Conservation (phyloP, 1,140 invertebrate genomes). For the Ceratina japonica region DNA sequence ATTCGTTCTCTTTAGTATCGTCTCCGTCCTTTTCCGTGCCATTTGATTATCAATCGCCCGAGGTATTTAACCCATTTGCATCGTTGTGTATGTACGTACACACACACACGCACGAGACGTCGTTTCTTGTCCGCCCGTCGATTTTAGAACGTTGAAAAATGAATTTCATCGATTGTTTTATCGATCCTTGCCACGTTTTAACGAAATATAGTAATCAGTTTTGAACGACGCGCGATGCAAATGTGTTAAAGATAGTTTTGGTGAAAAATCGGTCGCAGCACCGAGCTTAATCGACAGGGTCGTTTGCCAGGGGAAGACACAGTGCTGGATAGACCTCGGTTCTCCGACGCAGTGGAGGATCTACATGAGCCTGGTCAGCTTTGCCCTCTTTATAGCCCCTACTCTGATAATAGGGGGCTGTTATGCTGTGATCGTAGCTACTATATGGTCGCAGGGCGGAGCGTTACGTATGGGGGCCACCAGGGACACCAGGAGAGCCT, state of each 20-base stretch:
- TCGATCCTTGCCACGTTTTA: too few species aligned
- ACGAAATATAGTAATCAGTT: too few species aligned
- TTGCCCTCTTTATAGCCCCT: conserved; percentile 92
- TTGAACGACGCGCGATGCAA: neutral
- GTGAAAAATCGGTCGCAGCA: conserved; percentile 16
- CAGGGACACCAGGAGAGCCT: conserved; percentile 83
- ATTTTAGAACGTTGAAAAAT: too few species aligned
- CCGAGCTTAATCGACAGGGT: conserved; percentile 41
- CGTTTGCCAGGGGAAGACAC: conserved; percentile 83
- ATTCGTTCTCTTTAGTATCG: neutral
- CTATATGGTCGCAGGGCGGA: conserved; percentile 90
- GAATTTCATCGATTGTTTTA: too few species aligned
- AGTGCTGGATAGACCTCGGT: conserved; percentile 95
- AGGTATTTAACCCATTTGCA: neutral
- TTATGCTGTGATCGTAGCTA: conserved; percentile 94
- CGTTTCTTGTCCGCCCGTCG: too few species aligned
- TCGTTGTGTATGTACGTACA: too few species aligned
- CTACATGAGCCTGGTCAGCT: conserved; percentile 92
- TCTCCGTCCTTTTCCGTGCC: neutral
- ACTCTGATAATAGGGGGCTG: conserved; percentile 94
- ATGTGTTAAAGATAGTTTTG: neutral
- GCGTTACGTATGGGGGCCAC: conserved; percentile 78
- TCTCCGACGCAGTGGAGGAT: conserved; percentile 90
- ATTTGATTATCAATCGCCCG: neutral
- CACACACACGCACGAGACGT: too few species aligned